Percentiles rank a stretch among this genome's conserved stretches.
Evolutionary conservation across 2,797 vertebrate species (phyloP).

Genomic region (Hylomyscus alleni): DNA sequence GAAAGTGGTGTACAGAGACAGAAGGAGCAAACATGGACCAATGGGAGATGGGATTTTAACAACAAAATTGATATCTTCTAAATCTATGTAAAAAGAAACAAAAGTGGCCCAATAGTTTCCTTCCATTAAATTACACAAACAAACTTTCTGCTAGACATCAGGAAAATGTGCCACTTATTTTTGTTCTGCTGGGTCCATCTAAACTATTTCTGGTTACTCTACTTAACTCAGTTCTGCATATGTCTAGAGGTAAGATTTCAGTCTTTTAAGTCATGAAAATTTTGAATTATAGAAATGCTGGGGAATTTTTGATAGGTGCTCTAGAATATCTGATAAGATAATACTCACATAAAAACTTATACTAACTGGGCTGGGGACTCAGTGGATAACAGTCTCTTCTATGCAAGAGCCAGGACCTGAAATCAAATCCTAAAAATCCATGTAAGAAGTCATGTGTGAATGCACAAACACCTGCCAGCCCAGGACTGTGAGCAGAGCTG

Average conservation of each 20-base stretch:
- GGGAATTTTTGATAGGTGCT: conserved; percentile 71
- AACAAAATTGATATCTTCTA: not conserved
- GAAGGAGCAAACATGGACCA: not conserved
- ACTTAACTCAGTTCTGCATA: not conserved
- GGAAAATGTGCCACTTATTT: conserved; percentile 46
- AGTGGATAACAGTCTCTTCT: not conserved
- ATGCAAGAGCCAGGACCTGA: not conserved
- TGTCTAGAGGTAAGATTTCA: conserved; percentile 27
- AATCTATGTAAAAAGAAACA: not conserved
- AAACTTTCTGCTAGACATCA: not conserved
- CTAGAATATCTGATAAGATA: conserved; percentile 77
- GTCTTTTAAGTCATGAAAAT: conserved; percentile 71
- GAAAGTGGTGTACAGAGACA: not conserved
- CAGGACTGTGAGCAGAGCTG: not conserved
- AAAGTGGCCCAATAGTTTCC: not conserved
- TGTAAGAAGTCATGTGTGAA: too few relatives aligned
- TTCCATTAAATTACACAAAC: conserved; percentile 18
- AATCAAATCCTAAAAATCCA: not conserved
- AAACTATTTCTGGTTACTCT: not conserved
- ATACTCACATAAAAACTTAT: conserved; percentile 78
- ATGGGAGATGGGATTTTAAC: not conserved
- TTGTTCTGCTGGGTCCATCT: conserved; percentile 18
- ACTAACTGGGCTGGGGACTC: conserved; percentile 50
- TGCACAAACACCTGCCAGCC: not conserved
- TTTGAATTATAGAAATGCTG: conserved; percentile 75